Conservation (phyloP, 1,140 invertebrate species). For the Drosophila teissieri region DNA sequence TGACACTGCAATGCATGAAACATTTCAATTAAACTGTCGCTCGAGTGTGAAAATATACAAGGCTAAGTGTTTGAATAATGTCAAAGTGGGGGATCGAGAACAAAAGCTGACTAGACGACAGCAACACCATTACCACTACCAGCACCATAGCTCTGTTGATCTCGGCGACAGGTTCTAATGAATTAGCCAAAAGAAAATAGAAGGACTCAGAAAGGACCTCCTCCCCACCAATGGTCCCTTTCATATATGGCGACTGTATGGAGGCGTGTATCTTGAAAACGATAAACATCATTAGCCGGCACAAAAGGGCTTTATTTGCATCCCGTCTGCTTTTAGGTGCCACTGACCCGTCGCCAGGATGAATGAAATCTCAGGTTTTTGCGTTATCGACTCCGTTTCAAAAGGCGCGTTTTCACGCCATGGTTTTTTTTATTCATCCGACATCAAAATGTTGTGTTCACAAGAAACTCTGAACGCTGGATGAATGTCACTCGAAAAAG, state of each 20-base stretch:
- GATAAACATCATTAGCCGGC: slow-evolving; percentile 77
- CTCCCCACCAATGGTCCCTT: slow-evolving; percentile 2
- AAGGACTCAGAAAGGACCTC: not conserved
- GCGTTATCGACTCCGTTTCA: slow-evolving; percentile 74
- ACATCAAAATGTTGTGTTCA: slow-evolving; percentile 39
- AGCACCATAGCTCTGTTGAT: slow-evolving; percentile 1
- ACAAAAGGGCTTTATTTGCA: slow-evolving; percentile 78
- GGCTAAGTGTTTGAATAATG: slow-evolving; percentile 66
- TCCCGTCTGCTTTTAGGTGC: slow-evolving; percentile 73
- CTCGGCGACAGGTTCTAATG: slow-evolving; percentile 65
- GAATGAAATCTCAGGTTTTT: slow-evolving; percentile 49
- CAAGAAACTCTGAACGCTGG: slow-evolving; percentile 1
- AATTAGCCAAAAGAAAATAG: slow-evolving; percentile 73
- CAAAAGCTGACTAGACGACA: slow-evolving; percentile 17
- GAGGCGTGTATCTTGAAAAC: slow-evolving; percentile 52
- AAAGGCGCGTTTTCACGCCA: slow-evolving; percentile 74
- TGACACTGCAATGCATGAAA: slow-evolving; percentile 63
- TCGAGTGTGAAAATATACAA: slow-evolving; percentile 51
- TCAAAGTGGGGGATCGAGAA: slow-evolving; percentile 5
- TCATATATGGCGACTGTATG: slow-evolving; percentile 37
- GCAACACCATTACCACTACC: too few relatives aligned
- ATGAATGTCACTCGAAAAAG: slow-evolving; percentile 30
- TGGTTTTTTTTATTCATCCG: slow-evolving; percentile 30
- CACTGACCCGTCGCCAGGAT: slow-evolving; percentile 59
- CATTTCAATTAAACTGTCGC: slow-evolving; percentile 74